Evolutionary conservation across 2,113 vertebrate species (phyloP).

Genomic region (Etia nguti): DNA sequence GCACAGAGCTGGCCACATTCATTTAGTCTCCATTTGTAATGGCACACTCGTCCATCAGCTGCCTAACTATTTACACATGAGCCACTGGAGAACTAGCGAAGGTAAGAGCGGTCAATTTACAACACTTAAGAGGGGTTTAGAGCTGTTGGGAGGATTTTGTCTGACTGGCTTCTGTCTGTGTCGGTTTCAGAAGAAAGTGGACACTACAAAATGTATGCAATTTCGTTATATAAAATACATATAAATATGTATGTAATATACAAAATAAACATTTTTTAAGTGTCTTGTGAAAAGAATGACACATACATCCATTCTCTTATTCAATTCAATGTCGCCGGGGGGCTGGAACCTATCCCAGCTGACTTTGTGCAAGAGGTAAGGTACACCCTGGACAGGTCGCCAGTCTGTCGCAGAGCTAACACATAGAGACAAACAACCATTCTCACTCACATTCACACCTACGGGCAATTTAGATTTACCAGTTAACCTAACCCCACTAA

Average conservation of each 20-base stretch:
- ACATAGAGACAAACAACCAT: background rate
- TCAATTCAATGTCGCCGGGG: background rate
- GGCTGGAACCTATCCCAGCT: background rate
- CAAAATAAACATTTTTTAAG: fast-evolving
- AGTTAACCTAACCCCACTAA: background rate
- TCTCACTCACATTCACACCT: background rate
- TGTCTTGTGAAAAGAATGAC: background rate
- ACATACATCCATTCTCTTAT: background rate
- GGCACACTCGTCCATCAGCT: slow-evolving; percentile 51
- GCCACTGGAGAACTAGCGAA: slow-evolving; percentile 20
- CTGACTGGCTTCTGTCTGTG: background rate
- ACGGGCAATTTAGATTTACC: background rate
- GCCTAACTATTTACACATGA: slow-evolving; percentile 51
- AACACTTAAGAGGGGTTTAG: background rate
- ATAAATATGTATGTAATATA: background rate
- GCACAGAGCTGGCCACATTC: slow-evolving; percentile 22
- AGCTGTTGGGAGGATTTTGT: background rate
- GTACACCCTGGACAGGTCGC: background rate
- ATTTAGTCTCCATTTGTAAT: slow-evolving; percentile 73
- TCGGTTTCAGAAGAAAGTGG: background rate
- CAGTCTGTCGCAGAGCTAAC: background rate
- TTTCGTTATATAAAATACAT: background rate
- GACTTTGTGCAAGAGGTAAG: background rate
- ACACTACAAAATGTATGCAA: background rate
- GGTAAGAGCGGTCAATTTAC: background rate